Conservation (phyloP, 2,888 invertebrate genomes). For the Lithophane leautieri region DNA sequence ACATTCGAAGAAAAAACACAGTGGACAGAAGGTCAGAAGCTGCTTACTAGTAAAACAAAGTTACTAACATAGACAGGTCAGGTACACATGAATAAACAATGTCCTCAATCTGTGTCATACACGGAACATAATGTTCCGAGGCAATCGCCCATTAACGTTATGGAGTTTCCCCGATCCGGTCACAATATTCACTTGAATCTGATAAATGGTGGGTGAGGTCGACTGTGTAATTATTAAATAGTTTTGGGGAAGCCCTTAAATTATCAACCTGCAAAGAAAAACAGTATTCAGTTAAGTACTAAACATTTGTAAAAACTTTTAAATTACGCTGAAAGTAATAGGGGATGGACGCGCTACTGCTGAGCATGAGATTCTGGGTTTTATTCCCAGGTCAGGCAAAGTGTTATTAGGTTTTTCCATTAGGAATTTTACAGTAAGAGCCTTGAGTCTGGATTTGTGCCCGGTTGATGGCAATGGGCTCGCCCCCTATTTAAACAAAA, state of each 20-base stretch:
- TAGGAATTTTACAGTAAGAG: neutral
- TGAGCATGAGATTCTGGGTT: neutral
- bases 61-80: neutral
- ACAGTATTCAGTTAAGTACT: neutral
- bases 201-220: neutral
- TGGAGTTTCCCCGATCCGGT: constrained; percentile 3
- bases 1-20: neutral
- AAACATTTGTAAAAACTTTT: neutral
- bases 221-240: constrained; percentile 1
- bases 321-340: neutral
- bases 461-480: neutral
- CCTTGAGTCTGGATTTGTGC: neutral
- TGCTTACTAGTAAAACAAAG: neutral
- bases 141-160: constrained; percentile 22
- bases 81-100: constrained; percentile 19
- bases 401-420: neutral
- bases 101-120: constrained; percentile 17
- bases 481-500: no score
- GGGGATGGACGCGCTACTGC: neutral
- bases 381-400: neutral
- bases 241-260: neutral
- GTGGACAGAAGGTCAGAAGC: neutral
- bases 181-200: constrained; percentile 20
- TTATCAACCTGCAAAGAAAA: neutral
- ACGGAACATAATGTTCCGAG: constrained; percentile 20